Evolutionary conservation across 2,888 invertebrate species (phyloP), one percentile per base, ranked within the genome.

Genomic region (Uloborus plumipes): DNA sequence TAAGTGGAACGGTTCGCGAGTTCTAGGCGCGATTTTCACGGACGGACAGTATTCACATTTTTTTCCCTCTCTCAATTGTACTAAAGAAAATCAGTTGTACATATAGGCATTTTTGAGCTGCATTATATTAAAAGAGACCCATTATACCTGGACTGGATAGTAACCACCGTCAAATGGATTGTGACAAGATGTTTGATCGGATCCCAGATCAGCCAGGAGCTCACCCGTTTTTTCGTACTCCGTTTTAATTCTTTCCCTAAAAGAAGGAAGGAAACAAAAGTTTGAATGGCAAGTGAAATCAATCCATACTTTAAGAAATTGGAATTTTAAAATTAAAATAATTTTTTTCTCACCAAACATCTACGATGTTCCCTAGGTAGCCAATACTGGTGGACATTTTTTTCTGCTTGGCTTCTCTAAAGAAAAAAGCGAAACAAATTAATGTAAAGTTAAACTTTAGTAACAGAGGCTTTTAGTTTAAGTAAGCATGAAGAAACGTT

Each of bases 111-210:
- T 55, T 55, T 55, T 55, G 16, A 55, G 16, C 55, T 58, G 18
- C 20, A 1, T 58, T 58, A 11, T 6, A 58, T 58, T 7, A 9
- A 3, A 58, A 58, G 7, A 58, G 9, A 1, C 9, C 39, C 39
- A 9, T 64, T 86, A n/a, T n/a, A 90, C 90, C 87, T 90, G 89
- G 3, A 90, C 91, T 1, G 92, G 92, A 86, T 91, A 92, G 87
- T 92, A 92, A 0, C 92, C 92, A 0, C 92, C 92, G 62, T 89
- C 89, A 87, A 89, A 92, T 0, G 92, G 92, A 86, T 91, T 91
- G 87, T 92, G 92, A 70, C 91, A 91, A 0, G 92, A 92, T 0
- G 92, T 92, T 87, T 92, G 92, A 87, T 92, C 92, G 1, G 92
- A 91, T 0, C 91, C 92, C 18, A 92, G 88, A 61, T 92, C 92